phyloP scores from a whole-genome alignment of 2,113 vertebrate genomes.

The Anhinga rufa region DNA sequence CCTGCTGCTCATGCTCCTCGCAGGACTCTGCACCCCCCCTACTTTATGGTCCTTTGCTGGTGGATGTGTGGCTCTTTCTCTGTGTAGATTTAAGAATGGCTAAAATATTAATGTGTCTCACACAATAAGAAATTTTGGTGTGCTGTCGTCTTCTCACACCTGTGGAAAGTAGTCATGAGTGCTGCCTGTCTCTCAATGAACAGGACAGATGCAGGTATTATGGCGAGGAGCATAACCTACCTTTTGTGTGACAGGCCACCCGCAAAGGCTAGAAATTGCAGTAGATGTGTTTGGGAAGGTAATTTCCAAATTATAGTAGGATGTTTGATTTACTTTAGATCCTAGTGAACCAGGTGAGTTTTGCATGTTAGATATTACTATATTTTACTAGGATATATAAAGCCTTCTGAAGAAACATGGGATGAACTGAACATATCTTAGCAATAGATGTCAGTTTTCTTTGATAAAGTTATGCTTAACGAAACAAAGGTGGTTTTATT shows the following conservation, averaged over 20 bases:
- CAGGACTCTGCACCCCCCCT: background rate
- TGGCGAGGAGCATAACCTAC: background rate
- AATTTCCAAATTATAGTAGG: background rate
- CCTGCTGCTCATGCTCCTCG: rapidly evolving
- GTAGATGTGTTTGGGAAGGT: background rate
- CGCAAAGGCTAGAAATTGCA: background rate
- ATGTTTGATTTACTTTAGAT: background rate
- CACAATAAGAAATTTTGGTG: rapidly evolving
- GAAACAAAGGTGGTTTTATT: background rate
- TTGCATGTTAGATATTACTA: background rate
- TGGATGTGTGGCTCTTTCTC: background rate
- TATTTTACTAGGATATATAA: background rate
- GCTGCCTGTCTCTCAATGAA: background rate
- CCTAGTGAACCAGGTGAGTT: background rate
- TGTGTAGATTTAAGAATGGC: background rate
- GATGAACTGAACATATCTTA: background rate
- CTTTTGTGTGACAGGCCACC: background rate
- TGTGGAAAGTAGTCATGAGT: background rate
- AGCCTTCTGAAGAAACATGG: background rate
- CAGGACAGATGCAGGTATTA: background rate
- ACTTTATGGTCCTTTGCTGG: background rate
- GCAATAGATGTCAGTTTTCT: background rate
- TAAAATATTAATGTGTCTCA: background rate
- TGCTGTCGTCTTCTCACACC: background rate
- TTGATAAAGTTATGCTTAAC: background rate